Evolutionary conservation across 1,140 invertebrate genomes (phyloP), one percentile per base, ranked within the genome.

Genomic region (Meteorus sp.): DNA sequence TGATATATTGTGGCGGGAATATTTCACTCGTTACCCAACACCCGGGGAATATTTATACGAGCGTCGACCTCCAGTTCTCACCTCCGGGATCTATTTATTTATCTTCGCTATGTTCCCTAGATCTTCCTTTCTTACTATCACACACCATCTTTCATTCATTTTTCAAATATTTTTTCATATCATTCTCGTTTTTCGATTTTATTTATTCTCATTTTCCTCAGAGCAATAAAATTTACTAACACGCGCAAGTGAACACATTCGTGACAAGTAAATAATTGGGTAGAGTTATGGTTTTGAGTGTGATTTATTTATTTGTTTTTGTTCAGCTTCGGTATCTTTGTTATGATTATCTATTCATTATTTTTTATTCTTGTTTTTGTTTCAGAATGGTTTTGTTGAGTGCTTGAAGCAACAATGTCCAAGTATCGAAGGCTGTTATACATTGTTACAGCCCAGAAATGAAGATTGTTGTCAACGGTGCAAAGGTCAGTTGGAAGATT

Each of bases 331-430:
- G 5, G 8, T 11, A 19, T 9, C 19, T 20, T 31, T 31, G 29
- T 31, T 25, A 8, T 27, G 9, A 5, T 55, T 8, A 11, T 3
- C 33, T 9, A 48, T 47, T 50, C n/a, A 29, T 41, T 37, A 50
- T 48, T 60, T 60, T 19, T 29, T 25, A 23, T 52, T 15, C 31
- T 50, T 48, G 60, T 54, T 53, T 54, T 6, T 44, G 17, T 63
- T 59, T 11, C 81, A 91, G 88, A 87, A 88, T 72, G 88, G 89
- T 9, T 86, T 86, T 70, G 88, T 91, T 0, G 85, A 86, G 62
- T 92, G 90, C 70, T 73, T 81, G 41, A 74, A 83, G 61, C 78
- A 83, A 51, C 80, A 81, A 45, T 92, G 90, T 73, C 87, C 88
- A 0, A 82, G 82, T 56, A 84, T 83, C 50, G 84, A 88, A 61